phyloP scores from a whole-genome alignment of 2,797 vertebrate species.

The Sitta carolinensis region DNA sequence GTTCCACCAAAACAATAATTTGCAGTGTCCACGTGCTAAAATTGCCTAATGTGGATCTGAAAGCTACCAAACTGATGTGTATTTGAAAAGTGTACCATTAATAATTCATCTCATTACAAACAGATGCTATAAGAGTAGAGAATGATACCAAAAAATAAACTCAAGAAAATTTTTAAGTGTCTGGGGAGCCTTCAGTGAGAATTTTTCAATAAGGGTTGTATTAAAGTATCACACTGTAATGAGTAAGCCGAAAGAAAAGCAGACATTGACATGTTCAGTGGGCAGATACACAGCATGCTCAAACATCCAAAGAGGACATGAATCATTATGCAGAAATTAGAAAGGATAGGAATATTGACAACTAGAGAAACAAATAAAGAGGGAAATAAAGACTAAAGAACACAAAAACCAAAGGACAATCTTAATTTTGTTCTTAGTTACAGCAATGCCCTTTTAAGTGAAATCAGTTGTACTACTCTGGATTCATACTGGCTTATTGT shows the following conservation, averaged over 20 bases:
- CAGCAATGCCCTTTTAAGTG: not conserved
- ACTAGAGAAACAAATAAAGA: not conserved
- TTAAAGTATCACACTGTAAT: not conserved
- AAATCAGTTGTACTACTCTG: not conserved
- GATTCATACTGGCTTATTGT: not conserved
- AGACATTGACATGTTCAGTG: not conserved
- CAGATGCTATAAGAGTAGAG: not conserved
- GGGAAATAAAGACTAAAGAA: not conserved
- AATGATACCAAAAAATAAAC: not conserved
- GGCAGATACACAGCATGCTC: not conserved
- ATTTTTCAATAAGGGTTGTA: not conserved
- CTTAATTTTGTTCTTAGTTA: not conserved
- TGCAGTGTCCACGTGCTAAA: not conserved
- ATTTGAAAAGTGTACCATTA: not conserved
- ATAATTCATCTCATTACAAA: not conserved
- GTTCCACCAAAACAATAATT: not conserved
- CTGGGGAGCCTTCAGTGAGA: not conserved
- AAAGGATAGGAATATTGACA: not conserved
- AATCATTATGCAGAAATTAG: slow-evolving; percentile 8
- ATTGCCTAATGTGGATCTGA: not conserved
- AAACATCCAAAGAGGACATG: not conserved
- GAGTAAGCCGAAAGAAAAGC: not conserved
- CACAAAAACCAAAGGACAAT: not conserved
- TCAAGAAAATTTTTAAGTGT: not conserved
- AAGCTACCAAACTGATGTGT: not conserved